A percentile compares a stretch with the other conserved stretches of the same genome.
Conservation (phyloP, 1,140 invertebrate species). For the Drosophila saltans region DNA sequence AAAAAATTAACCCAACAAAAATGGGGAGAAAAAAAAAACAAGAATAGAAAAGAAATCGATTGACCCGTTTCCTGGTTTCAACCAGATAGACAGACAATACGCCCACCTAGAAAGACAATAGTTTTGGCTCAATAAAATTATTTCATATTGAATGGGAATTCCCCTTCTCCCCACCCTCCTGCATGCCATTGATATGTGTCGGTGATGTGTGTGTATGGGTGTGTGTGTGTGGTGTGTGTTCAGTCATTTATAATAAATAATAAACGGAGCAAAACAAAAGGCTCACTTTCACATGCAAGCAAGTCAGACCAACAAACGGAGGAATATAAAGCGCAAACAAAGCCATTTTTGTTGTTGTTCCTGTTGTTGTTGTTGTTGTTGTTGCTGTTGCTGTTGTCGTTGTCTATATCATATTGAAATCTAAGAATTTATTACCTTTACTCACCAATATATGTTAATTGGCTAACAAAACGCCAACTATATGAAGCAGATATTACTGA, state of each 20-base stretch:
- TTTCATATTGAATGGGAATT: conserved; percentile 61
- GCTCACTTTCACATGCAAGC: conserved; percentile 24
- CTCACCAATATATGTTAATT: conserved; percentile 40
- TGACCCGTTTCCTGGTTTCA: conserved; percentile 64
- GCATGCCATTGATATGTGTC: conserved; percentile 18
- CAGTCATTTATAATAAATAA: conserved; percentile 81
- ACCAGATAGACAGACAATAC: conserved; percentile 37
- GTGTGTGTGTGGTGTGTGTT: conserved; percentile 44
- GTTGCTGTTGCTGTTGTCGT: not conserved
- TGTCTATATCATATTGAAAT: conserved; percentile 14
- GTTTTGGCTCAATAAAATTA: conserved; percentile 68
- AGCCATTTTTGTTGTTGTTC: conserved; percentile 2
- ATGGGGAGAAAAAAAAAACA: conserved; percentile 13
- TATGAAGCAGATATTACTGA: conserved; percentile 3
- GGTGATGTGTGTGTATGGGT: conserved; percentile 14
- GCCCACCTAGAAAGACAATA: conserved; percentile 28
- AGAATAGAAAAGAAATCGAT: conserved; percentile 61
- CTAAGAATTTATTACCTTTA: conserved; percentile 58
- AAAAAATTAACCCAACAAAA: too few species aligned
- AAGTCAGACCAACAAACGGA: conserved; percentile 31
- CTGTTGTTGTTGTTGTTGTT: not conserved
- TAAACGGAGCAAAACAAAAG: conserved; percentile 68
- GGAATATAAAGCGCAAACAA: conserved; percentile 52
- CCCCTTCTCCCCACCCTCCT: not conserved
- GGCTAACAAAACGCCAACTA: conserved; percentile 23